A percentile compares a stretch with the other conserved stretches of the same genome.
phyloP scores from a whole-genome alignment of 2,888 invertebrate species.

The Mythimna pallens region DNA sequence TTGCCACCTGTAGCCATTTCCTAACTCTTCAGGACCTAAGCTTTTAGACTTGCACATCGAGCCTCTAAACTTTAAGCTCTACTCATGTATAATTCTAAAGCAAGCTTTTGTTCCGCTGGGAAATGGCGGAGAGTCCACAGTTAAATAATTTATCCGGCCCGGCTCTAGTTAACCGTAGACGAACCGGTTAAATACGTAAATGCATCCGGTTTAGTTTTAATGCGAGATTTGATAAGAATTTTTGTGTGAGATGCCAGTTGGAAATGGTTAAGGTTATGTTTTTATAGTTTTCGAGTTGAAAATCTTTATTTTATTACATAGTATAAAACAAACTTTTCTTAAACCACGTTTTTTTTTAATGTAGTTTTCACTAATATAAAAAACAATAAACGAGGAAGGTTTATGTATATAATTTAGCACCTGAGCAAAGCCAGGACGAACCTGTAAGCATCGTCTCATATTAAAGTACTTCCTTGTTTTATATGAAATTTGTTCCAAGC shows the following conservation, averaged over 20 bases:
- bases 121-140: constrained; percentile 87
- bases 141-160: constrained; percentile 84
- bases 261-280: not conserved
- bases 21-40: constrained; percentile 76
- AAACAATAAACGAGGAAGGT: too few relatives aligned
- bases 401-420: too few relatives aligned
- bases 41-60: constrained; percentile 89
- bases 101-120: constrained; percentile 89
- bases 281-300: not conserved
- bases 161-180: constrained; percentile 78
- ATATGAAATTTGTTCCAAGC: too few relatives aligned
- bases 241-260: constrained; percentile 13
- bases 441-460: too few relatives aligned
- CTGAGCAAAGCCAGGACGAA: too few relatives aligned
- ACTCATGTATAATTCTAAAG: constrained; percentile 90
- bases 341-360: too few relatives aligned
- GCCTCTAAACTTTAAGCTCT: constrained; percentile 90
- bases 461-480: too few relatives aligned
- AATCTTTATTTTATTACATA: too few relatives aligned
- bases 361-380: too few relatives aligned
- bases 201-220: constrained; percentile 71
- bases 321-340: too few relatives aligned
- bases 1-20: constrained; percentile 70
- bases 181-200: constrained; percentile 76
- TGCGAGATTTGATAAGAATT: constrained; percentile 65